Base-by-base conservation (phyloP, 2,113 vertebrate genomes). In the Oreochromis niloticus region DNA sequence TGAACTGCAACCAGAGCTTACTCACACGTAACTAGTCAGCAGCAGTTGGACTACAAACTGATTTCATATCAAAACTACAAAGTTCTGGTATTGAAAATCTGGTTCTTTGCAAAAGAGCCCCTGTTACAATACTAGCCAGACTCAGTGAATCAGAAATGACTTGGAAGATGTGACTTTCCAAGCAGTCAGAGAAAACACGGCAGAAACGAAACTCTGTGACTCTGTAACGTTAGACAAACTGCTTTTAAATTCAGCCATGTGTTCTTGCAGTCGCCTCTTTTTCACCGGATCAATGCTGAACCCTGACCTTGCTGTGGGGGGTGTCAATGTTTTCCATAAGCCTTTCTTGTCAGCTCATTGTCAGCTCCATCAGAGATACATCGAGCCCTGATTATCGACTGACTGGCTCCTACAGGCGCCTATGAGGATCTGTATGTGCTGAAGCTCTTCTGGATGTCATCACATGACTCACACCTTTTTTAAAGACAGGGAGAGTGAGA, bases 331-430 rank as follows among this genome's bases (percentile, higher is more conserved):
- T 89, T 91, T 90, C 88, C 82, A 84, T 41, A 90, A 75, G 84
- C 66, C 85, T 91, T 84, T 90, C 83, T 48, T 84, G 87, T 92
- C 90, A 55, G 85, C 93, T 91, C 89, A 88, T 91, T 88, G 83
- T 90, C 90, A 22, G 43, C 79, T 84, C 66, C 82, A 91, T 88
- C 80, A 85, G 19, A 39, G 80, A 83, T 52, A 5, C 92, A 93
- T 90, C 55, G 87, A 79, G 80, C 61, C 19, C 68, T 2, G 36
- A 12, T 50, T 88, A 94, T 93, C 34, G 88, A 94, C 57, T 32
- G 14, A 22, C 50, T 11, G 81, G 59, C 78, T 81, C 61, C 73
- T 39, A 17, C 66, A 66, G 85, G 87, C 41, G n/a, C 63, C 83
- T 63, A 6, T 24, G n/a, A 57, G 84, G 52, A 73, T 83, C 84